phyloP scores from a whole-genome alignment of 2,113 vertebrate genomes.

The Pyrgilauda ruficollis region DNA sequence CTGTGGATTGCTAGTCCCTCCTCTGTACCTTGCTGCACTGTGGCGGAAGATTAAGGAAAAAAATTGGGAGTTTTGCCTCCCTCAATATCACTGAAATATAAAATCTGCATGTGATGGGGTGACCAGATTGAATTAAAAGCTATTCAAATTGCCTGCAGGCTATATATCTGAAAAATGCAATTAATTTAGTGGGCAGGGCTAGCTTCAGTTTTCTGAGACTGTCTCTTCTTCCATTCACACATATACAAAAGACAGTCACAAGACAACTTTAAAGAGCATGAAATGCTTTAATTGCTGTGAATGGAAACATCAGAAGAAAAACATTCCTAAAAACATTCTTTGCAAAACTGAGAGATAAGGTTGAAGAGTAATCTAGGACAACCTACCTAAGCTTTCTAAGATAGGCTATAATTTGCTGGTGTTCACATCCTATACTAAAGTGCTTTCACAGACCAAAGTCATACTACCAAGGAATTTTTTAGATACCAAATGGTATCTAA shows the following conservation, averaged over 20 bases:
- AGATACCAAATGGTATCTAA: not conserved
- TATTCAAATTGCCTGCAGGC: not conserved
- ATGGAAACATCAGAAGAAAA: not conserved
- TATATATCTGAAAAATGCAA: not conserved
- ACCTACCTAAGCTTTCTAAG: not conserved
- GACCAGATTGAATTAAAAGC: not conserved
- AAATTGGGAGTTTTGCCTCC: not conserved
- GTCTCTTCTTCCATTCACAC: not conserved
- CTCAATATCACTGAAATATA: not conserved
- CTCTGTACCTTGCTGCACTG: not conserved
- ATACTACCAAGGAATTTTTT: not conserved
- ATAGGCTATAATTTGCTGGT: not conserved
- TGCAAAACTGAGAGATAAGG: not conserved
- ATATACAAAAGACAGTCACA: not conserved
- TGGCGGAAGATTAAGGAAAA: not conserved
- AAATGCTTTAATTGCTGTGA: not conserved
- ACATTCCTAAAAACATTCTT: not conserved
- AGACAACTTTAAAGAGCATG: not conserved
- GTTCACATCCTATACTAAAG: not conserved
- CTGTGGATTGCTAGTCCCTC: not conserved
- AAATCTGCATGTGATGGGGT: not conserved
- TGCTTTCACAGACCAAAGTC: not conserved
- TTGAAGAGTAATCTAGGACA: not conserved
- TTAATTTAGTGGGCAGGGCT: not conserved
- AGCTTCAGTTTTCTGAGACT: not conserved